Evolutionary conservation across 2,113 vertebrate genomes (phyloP).

Genomic region (Ictalurus punctatus): DNA sequence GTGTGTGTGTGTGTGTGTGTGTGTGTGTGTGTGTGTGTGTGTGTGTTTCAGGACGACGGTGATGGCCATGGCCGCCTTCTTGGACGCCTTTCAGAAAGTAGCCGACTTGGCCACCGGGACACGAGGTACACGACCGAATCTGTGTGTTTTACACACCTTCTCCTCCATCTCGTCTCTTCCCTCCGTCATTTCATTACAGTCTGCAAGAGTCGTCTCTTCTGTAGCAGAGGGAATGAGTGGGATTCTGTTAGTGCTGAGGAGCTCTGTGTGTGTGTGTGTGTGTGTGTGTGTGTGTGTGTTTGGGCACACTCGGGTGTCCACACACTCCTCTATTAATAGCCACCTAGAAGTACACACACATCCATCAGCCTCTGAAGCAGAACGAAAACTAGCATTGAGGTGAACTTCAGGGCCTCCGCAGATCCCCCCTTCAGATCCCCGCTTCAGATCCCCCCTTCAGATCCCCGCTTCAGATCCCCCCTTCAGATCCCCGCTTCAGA

Average conservation of each 20-base stretch:
- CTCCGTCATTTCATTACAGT: not conserved
- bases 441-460: too few relatives aligned
- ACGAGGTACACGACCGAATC: constrained; percentile 68
- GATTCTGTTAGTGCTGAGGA: not conserved
- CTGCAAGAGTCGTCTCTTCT: not conserved
- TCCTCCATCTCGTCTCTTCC: not conserved
- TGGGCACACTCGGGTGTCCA: not conserved
- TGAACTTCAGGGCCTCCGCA: not conserved
- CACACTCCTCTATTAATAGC: constrained; percentile 49
- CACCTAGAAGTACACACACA: constrained; percentile 22
- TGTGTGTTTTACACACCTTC: not conserved
- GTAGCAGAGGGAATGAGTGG: not conserved
- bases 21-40: not conserved
- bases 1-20: too few relatives aligned
- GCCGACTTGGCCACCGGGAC: constrained; percentile 82
- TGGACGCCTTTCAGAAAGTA: constrained; percentile 83
- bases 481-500: not conserved
- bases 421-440: not conserved
- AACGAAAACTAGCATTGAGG: not conserved
- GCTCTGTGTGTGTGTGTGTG: not conserved
- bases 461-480: too few relatives aligned
- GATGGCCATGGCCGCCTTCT: constrained; percentile 74
- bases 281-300: not conserved
- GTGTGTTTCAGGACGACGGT: constrained; percentile 71
- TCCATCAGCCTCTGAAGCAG: constrained; percentile 37